Conservation (phyloP, 2,888 invertebrate species). For the Mythimna vitellina region DNA sequence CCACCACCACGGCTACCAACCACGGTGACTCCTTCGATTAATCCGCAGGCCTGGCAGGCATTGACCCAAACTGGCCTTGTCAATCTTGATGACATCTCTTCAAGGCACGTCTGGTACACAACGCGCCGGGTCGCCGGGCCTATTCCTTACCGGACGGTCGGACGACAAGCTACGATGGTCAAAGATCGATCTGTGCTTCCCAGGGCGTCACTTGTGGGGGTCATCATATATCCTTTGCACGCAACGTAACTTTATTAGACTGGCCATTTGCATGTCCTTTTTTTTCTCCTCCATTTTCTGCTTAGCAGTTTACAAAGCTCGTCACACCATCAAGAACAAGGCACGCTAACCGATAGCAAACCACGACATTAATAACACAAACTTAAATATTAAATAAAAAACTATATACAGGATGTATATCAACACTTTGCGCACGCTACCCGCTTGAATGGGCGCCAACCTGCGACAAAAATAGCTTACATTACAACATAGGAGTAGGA, state of each 20-base stretch:
- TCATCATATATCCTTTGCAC: no score
- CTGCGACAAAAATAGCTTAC: conserved; percentile 7
- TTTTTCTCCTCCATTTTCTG: background rate
- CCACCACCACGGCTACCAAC: no score
- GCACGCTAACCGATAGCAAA: background rate
- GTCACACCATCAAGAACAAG: background rate
- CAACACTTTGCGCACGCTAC: background rate
- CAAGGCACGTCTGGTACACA: no score
- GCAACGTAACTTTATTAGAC: background rate
- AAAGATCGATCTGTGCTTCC: no score
- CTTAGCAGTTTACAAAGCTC: background rate
- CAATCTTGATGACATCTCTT: no score
- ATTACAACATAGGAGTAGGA: background rate
- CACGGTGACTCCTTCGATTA: no score
- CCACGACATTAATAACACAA: conserved; percentile 12
- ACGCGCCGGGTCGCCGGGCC: no score
- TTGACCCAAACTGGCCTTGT: no score
- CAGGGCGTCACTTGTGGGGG: no score
- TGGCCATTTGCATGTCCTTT: background rate
- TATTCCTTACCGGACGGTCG: no score
- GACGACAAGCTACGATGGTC: no score
- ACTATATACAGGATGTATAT: conserved; percentile 1
- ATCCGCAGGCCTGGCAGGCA: no score
- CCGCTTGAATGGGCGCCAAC: conserved; percentile 39
- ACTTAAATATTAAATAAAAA: background rate